A percentile compares a stretch with the other conserved stretches of the same genome.
These are phyloP conservation scores for Ectemnius continuus DNA, from an alignment of 2,888 invertebrate genomes.

Conservation along the genomic window DNA sequence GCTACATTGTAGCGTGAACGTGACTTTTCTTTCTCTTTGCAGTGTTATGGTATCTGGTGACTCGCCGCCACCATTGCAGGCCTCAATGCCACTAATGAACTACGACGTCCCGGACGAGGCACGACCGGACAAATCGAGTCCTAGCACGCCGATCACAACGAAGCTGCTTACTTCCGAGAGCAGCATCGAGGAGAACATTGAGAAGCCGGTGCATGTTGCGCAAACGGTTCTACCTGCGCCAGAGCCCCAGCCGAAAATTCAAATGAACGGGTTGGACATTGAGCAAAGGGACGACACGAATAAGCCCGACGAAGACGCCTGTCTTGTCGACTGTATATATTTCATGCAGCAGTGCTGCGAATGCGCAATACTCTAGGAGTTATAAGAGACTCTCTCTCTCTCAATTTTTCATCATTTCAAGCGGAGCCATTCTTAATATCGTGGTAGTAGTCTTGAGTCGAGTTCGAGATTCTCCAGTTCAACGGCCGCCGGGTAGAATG, in stretches of 20 bases:
- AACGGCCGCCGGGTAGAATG: no score
- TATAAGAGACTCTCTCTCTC: no score
- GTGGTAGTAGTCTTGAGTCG: no score
- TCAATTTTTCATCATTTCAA: no score
- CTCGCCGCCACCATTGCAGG: constrained; percentile 65
- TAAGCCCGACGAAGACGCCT: constrained; percentile 80
- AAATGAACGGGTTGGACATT: constrained; percentile 67
- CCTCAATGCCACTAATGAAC: constrained; percentile 63
- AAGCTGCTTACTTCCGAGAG: constrained; percentile 45
- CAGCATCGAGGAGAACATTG: constrained; percentile 54
- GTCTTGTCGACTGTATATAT: constrained; percentile 82
- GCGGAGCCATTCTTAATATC: no score
- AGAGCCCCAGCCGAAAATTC: constrained; percentile 67
- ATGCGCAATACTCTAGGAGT: constrained; percentile 78
- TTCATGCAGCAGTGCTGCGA: constrained; percentile 84
- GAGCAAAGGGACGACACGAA: constrained; percentile 43
- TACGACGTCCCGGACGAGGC: constrained; percentile 71
- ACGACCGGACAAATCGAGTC: constrained; percentile 49
- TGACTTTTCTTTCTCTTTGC: constrained; percentile 15
- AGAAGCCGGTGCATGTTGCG: constrained; percentile 66
- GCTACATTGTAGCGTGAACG: no score
- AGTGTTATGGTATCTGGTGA: constrained; percentile 73
- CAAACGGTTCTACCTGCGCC: constrained; percentile 65
- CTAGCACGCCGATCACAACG: constrained; percentile 46
- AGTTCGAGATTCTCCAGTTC: no score